These are phyloP conservation scores for Falco cherrug DNA, from an alignment of 2,797 vertebrate species.

Conservation along the genomic window DNA sequence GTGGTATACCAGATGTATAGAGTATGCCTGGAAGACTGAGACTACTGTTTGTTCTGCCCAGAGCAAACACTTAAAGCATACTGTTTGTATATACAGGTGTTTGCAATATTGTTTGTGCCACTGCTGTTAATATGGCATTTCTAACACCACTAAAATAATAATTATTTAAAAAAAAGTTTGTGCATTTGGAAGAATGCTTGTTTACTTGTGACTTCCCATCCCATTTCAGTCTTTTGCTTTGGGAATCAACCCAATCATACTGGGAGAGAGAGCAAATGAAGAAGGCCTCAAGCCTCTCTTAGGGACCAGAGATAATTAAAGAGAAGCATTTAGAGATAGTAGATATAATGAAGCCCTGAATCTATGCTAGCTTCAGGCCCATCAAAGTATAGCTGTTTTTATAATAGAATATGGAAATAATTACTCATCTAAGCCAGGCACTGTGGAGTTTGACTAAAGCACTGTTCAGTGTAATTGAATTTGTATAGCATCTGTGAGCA, in stretches of 20 bases:
- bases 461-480: slow-evolving; percentile 35
- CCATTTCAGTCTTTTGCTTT: slow-evolving; percentile 5
- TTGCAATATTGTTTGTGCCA: neutral
- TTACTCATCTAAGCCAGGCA: slow-evolving; percentile 15
- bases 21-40: neutral
- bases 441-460: neutral
- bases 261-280: neutral
- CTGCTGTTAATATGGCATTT: neutral
- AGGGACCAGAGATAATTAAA: slow-evolving; percentile 55
- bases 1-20: neutral
- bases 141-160: neutral
- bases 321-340: slow-evolving; percentile 38
- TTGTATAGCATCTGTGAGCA: slow-evolving; percentile 48
- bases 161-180: neutral
- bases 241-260: neutral
- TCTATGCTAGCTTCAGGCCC: slow-evolving; percentile 17
- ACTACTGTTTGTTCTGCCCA: neutral
- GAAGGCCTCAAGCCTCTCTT: slow-evolving; percentile 25
- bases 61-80: neutral
- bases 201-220: neutral
- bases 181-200: neutral
- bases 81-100: neutral
- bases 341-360: slow-evolving; percentile 31
- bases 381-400: slow-evolving; percentile 11
- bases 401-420: slow-evolving; percentile 33